Conservation (phyloP, 1,140 invertebrate species). For the Apis dorsata region DNA sequence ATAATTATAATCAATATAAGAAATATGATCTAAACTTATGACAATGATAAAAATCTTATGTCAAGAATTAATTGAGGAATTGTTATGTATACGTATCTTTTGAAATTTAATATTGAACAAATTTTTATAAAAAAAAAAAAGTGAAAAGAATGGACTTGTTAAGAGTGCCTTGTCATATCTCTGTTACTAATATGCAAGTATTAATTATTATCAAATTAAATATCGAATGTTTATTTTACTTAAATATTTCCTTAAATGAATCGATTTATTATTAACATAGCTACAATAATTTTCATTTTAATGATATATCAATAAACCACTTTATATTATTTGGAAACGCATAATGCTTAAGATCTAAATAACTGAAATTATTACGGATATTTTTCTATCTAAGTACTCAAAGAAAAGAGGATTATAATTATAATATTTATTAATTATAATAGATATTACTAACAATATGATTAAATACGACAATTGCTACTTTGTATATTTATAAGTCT, state of each 20-base stretch:
- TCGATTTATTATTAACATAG: slow-evolving; percentile 21
- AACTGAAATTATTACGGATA: slow-evolving; percentile 69
- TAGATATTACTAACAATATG: slow-evolving; percentile 59
- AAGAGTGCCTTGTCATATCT: slow-evolving; percentile 53
- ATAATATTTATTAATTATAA: slow-evolving; percentile 71
- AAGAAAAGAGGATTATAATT: slow-evolving; percentile 70
- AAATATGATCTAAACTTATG: neutral
- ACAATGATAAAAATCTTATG: neutral
- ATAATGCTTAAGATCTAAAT: slow-evolving; percentile 33
- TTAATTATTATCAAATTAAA: neutral
- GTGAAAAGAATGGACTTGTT: slow-evolving; percentile 26
- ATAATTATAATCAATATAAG: slow-evolving; percentile 1
- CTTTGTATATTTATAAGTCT: slow-evolving; percentile 63
- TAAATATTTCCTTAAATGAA: slow-evolving; percentile 18
- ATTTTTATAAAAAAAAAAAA: neutral
- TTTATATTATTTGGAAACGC: slow-evolving; percentile 44
- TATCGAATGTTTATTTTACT: slow-evolving; percentile 42
- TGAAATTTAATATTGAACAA: neutral
- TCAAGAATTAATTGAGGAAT: slow-evolving; percentile 10
- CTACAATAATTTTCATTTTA: slow-evolving; percentile 24
- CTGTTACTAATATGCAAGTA: slow-evolving; percentile 21
- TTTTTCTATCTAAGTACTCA: slow-evolving; percentile 71
- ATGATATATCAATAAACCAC: slow-evolving; percentile 28
- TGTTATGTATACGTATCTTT: slow-evolving; percentile 24
- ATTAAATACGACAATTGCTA: slow-evolving; percentile 64